Evolutionary conservation across 2,113 vertebrate species (phyloP), one percentile per base, ranked within the genome.

Genomic region (Oryzias javanicus): DNA sequence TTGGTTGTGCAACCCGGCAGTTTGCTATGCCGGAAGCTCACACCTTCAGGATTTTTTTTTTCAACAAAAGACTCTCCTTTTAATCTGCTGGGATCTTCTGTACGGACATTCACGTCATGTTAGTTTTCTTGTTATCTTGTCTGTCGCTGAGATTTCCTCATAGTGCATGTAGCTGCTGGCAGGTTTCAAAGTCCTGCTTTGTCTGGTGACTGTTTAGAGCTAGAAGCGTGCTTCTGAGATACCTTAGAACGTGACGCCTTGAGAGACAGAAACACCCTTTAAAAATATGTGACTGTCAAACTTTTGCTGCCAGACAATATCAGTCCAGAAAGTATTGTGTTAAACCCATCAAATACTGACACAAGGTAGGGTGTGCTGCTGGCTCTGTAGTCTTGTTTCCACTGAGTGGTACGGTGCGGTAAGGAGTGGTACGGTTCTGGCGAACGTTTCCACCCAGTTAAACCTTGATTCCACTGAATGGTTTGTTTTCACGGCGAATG

Each of bases 131-230:
- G 18, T 17, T 27, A 22, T 25, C 0, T 35, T 10, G 40, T 57
- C 20, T 4, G 20, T 63, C 25, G 24, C 16, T 4, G 7, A 18
- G 13, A 7, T 55, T 59, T 22, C 22, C 48, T n/a, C 18, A 57
- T 16, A 14, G 14, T 35, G 14, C 51, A 40, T 10, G 19, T 4
- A 55, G 29, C 40, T 58, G 20, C 46, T 40, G 14, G 6, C 64
- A 54, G 10, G 61, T 63, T 17, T 70, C 82, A 82, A 70, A 74
- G 74, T 74, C 68, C 67, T 19, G 3, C 46, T 46, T 50, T 27
- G 56, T 65, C 47, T 69, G 63, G 60, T 60, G 20, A 46, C 25
- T 49, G 20, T n/a, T 45, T 17, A 68, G 15, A 65, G 74, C 18
- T 41, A 13, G 63, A 74, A 59, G 72, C 1, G 52, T 76, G 64